These are phyloP conservation scores for Drosophila ustulata DNA, from an alignment of 2,888 invertebrate species.

Conservation along the genomic window DNA sequence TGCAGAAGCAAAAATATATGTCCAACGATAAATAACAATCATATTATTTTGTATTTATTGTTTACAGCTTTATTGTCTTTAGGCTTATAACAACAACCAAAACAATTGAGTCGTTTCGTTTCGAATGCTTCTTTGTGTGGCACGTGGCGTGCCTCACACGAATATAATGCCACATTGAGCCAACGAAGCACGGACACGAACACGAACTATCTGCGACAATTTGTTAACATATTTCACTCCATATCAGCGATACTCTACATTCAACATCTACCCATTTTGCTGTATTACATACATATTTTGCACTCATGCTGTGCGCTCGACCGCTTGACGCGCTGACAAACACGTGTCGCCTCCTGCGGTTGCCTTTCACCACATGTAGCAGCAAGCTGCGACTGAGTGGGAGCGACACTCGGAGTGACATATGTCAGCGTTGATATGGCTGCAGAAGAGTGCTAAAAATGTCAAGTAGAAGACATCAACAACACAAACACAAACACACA, in stretches of 20 bases:
- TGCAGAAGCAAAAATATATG: not conserved
- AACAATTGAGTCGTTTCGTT: not conserved
- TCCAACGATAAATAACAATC: not conserved
- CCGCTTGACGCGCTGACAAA: conserved; percentile 58
- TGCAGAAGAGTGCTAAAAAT: conserved; percentile 27
- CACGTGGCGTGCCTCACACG: not conserved
- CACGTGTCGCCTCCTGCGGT: conserved; percentile 47
- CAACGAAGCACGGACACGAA: conserved; percentile 15
- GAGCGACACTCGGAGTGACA: conserved; percentile 33
- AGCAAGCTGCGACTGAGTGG: not conserved
- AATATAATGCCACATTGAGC: not conserved
- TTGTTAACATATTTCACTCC: conserved; percentile 50
- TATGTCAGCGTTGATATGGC: conserved; percentile 40
- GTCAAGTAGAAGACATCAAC: conserved; percentile 32
- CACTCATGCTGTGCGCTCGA: conserved; percentile 43
- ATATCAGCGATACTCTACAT: conserved; percentile 10
- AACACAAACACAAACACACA: conserved; percentile 4
- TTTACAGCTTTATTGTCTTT: not conserved
- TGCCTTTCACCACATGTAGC: conserved; percentile 17
- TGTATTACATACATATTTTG: conserved; percentile 32
- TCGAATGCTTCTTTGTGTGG: not conserved
- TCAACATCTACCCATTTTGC: conserved; percentile 15
- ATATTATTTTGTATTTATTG: not conserved
- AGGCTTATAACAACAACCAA: not conserved
- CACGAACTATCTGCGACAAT: conserved; percentile 40